Conservation (phyloP, 2,888 invertebrate genomes). For the Cryptocheilus praepositus region DNA sequence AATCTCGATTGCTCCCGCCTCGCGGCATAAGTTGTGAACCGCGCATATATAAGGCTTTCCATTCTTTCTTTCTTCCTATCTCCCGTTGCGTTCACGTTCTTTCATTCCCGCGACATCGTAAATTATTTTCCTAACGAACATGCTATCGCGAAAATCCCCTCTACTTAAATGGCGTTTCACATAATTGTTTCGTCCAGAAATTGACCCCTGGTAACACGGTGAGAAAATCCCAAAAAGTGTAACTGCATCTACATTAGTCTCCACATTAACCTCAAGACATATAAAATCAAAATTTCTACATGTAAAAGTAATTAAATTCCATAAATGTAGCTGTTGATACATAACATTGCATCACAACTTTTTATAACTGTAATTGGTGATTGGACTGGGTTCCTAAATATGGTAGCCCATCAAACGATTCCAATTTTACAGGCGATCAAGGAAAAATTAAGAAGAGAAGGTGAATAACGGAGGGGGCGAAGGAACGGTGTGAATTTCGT, state of each 20-base stretch:
- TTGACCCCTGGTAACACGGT: not conserved
- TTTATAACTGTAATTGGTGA: too few species aligned
- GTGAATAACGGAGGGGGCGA: too few species aligned
- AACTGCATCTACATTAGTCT: too few species aligned
- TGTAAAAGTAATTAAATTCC: too few species aligned
- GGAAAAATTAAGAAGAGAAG: slow-evolving; percentile 18
- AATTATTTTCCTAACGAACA: slow-evolving; percentile 49
- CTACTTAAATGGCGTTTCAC: slow-evolving; percentile 44
- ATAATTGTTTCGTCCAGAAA: not conserved
- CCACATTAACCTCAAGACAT: too few species aligned
- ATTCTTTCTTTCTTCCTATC: not conserved
- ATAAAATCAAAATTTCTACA: too few species aligned
- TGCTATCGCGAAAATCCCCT: slow-evolving; percentile 49
- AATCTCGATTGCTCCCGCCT: slow-evolving; percentile 37
- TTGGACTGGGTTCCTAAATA: too few species aligned
- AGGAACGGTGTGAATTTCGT: not conserved
- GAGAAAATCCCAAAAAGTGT: not conserved
- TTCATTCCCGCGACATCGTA: slow-evolving; percentile 25
- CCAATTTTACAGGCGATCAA: slow-evolving; percentile 45
- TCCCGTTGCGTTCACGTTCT: not conserved
- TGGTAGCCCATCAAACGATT: slow-evolving; percentile 29
- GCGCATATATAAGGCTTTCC: not conserved
- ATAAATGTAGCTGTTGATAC: too few species aligned
- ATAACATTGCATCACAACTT: too few species aligned
- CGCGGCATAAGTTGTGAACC: not conserved